Base-by-base conservation (phyloP, 2,797 vertebrate genomes). In the Premnoplex brunnescens region DNA sequence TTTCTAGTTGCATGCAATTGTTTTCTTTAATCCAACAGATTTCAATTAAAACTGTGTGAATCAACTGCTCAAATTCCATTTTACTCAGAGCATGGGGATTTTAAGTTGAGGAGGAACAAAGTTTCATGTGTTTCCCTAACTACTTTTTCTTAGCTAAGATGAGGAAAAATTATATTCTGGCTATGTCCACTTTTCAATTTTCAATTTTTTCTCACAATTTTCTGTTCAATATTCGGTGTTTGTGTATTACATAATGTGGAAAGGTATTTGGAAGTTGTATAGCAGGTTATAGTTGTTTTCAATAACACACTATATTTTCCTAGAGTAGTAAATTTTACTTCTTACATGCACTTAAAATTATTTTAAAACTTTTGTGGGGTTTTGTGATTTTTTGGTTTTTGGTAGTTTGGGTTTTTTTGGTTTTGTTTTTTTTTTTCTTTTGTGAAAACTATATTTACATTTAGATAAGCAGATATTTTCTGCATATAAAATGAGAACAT, bases 151-250 rank as follows among this genome's bases (percentile, higher is more conserved):
- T 58, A 94, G 62, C 59, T 83, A 94, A 88, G 11, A 86, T 81
- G 24, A 86, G n/a, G 63, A 36, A 78, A 93, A 92, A 85, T 32
- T 66, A 49, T 72, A 30, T 37, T 89, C 93, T 95, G 67, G 27
- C 85, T 32, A 44, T 46, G 39, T 93, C 80, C 86, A 27, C 52
- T 76, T 54, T 91, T 76, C 86, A 88, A 73, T 39, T 79, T 37
- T 46, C 8, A 26, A 7, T 96, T 94, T 94, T 96, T 88, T 43
- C 74, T 88, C 64, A 63, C 21, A 63, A 36, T 6, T 96, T 95
- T 94, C 20, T 32, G 28, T 23, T 51, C 58, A 85, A 30, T 79
- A 92, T 95, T 97, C 37, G 30, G 9, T 8, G 41, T 64, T 97
- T 91, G 48, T 88, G 34, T 69, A 54, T 83, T 93, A 63, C 6